A percentile compares a stretch with the other conserved stretches of the same genome.
phyloP scores from a whole-genome alignment of 2,888 invertebrate species.

The Pocota personata region DNA sequence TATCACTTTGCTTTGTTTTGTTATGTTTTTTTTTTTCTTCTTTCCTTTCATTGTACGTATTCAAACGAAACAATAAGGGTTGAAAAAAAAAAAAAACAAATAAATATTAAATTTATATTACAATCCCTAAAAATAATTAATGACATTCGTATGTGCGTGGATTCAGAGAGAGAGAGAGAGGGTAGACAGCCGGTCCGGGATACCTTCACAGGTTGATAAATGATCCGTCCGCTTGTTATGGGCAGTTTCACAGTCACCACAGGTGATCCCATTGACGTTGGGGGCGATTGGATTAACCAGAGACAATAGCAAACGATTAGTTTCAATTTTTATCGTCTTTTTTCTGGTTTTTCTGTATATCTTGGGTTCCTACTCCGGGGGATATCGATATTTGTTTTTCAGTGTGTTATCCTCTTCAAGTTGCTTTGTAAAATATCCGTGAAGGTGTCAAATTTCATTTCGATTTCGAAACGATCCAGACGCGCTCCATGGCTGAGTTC shows the following conservation, averaged over 20 bases:
- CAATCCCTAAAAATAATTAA: slow-evolving; percentile 66
- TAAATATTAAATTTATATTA: slow-evolving; percentile 74
- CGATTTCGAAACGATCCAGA: slow-evolving; percentile 30
- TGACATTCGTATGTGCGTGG: slow-evolving; percentile 36
- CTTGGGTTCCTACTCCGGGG: neutral
- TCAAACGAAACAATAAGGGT: slow-evolving; percentile 63
- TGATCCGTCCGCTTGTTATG: slow-evolving; percentile 61
- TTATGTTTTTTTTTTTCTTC: slow-evolving; percentile 8
- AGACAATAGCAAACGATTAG: slow-evolving; percentile 63
- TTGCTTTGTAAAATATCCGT: neutral
- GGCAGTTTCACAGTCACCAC: slow-evolving; percentile 66
- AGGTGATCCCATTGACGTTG: slow-evolving; percentile 62
- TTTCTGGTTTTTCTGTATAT: neutral
- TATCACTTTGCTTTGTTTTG: slow-evolving; percentile 48
- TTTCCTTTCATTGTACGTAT: slow-evolving; percentile 23
- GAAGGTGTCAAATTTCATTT: slow-evolving; percentile 67
- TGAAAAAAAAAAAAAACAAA: slow-evolving; percentile 50
- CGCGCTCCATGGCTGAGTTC: slow-evolving; percentile 9
- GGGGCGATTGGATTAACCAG: slow-evolving; percentile 53
- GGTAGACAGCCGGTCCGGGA: slow-evolving; percentile 22
- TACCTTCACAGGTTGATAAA: slow-evolving; percentile 64
- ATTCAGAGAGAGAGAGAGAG: neutral
- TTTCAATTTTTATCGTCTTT: slow-evolving; percentile 56
- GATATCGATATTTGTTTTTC: slow-evolving; percentile 10
- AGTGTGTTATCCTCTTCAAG: slow-evolving; percentile 7